phyloP scores from a whole-genome alignment of 1,140 invertebrate genomes.

The Agraylea sexmaculata region DNA sequence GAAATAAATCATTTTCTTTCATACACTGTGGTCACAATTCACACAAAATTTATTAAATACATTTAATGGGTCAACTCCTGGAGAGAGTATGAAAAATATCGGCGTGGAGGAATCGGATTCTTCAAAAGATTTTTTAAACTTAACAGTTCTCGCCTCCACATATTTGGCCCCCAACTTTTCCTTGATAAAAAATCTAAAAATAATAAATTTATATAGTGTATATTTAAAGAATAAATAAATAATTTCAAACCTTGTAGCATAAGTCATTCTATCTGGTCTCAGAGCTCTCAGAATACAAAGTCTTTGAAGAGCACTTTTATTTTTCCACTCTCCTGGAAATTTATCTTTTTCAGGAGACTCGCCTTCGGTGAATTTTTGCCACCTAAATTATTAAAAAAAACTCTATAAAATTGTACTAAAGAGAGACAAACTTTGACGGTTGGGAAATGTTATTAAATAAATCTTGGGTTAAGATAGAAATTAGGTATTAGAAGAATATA shows the following conservation, averaged over 20 bases:
- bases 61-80: constrained; percentile 88
- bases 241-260: constrained; percentile 40
- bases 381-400: constrained; percentile 30
- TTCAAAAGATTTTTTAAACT: constrained; percentile 76
- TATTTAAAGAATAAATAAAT: background rate
- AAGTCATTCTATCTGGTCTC: constrained; percentile 82
- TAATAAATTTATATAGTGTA: constrained; percentile 4
- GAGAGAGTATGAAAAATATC: constrained; percentile 89
- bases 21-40: background rate
- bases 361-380: constrained; percentile 86
- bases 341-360: constrained; percentile 89
- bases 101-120: constrained; percentile 77
- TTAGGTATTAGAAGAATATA: too few relatives aligned
- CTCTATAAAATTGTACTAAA: background rate
- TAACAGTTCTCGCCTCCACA: constrained; percentile 60
- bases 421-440: too few relatives aligned
- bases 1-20: background rate
- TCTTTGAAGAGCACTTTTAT: constrained; percentile 75
- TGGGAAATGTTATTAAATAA: too few relatives aligned
- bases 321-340: constrained; percentile 94
- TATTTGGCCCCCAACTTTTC: constrained; percentile 80
- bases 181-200: constrained; percentile 29
- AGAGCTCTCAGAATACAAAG: constrained; percentile 86
- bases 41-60: too few relatives aligned
- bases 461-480: too few relatives aligned